Percentiles rank a stretch among this genome's conserved stretches.
These are phyloP conservation scores for Eremobia ochroleuca DNA, from an alignment of 2,888 invertebrate genomes.

Conservation along the genomic window DNA sequence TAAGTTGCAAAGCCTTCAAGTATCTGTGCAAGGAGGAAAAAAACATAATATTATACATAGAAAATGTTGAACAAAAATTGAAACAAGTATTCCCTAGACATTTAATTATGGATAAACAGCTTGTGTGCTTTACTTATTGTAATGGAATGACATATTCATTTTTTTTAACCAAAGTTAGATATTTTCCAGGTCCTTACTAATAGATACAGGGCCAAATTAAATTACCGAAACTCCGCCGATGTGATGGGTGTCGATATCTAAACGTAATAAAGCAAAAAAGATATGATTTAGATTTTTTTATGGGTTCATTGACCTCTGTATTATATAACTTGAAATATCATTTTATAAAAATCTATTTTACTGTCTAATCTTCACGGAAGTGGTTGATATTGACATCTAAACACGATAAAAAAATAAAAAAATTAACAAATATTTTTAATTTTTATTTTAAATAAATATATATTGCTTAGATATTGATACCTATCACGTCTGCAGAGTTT, in stretches of 20 bases:
- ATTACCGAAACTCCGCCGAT: neutral
- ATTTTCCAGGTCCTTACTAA: neutral
- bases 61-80: neutral
- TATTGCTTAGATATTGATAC: neutral
- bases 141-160: neutral
- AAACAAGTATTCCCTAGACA: neutral
- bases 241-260: neutral
- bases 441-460: neutral
- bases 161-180: neutral
- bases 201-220: neutral
- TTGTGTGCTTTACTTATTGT: neutral
- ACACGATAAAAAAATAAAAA: neutral
- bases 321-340: no score
- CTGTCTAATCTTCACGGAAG: no score
- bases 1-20: conserved; percentile 17
- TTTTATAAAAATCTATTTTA: no score
- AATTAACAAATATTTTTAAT: neutral
- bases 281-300: no score
- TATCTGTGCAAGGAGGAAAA: neutral
- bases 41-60: neutral
- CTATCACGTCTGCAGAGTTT: neutral
- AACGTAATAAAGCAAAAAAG: neutral
- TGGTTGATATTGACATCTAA: no score
- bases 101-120: neutral
- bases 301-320: no score